Percentiles rank a stretch among this genome's conserved stretches.
Evolutionary conservation across 92 coral and sea anemone genomes (phyloP).

Genomic region (Muricea muricata): DNA sequence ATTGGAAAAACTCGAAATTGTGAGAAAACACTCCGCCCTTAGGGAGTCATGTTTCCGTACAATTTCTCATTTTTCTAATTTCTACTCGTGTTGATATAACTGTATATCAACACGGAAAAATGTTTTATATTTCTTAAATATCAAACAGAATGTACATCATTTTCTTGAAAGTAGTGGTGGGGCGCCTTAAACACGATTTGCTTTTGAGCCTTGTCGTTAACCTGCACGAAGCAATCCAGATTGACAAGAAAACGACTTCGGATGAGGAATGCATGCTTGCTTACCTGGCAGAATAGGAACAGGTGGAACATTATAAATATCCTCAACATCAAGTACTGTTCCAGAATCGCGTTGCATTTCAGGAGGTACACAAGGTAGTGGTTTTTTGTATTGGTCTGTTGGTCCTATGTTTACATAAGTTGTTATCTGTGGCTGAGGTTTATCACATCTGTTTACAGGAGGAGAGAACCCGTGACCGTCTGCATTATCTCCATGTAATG

Average conservation of each 20-base stretch:
- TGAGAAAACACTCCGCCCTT: too few species aligned
- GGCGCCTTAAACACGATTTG: too few species aligned
- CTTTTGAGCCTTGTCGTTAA: not conserved
- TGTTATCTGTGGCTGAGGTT: not conserved
- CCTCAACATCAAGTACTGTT: conserved; percentile 4
- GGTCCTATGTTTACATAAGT: conserved; percentile 3
- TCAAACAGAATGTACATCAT: too few species aligned
- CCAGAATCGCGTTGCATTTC: conserved; percentile 28
- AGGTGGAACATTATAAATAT: conserved; percentile 7
- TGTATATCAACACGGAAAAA: too few species aligned
- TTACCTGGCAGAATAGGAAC: not conserved
- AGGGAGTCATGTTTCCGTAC: too few species aligned
- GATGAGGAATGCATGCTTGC: not conserved
- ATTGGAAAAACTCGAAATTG: too few species aligned
- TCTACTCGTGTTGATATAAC: too few species aligned
- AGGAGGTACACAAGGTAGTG: conserved; percentile 18
- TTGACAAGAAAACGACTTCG: too few species aligned
- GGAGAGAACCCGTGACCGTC: not conserved
- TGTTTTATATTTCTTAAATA: too few species aligned
- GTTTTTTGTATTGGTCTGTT: conserved; percentile 4
- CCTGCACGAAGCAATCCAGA: not conserved
- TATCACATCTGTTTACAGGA: not conserved
- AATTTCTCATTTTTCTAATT: too few species aligned
- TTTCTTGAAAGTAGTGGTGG: too few species aligned
- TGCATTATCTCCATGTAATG: not conserved